Conservation (phyloP, 2,797 vertebrate genomes). For the Epinephelus malabaricus region DNA sequence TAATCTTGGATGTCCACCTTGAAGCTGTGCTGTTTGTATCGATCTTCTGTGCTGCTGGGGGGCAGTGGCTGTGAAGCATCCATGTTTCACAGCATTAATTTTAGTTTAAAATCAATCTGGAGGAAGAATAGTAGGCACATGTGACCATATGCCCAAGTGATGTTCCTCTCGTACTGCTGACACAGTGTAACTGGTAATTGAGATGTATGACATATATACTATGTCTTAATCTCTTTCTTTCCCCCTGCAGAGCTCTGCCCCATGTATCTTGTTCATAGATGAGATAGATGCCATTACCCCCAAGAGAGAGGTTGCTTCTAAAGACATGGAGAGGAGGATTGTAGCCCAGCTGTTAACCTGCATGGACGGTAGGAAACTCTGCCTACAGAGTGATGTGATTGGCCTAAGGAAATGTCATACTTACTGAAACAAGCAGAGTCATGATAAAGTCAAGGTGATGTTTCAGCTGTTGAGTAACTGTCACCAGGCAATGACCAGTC, state of each 20-base stretch:
- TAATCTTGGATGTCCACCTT: too few relatives aligned
- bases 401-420: not conserved
- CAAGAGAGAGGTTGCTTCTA: conserved; percentile 95
- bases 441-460: not conserved
- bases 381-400: not conserved
- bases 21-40: too few relatives aligned
- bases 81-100: too few relatives aligned
- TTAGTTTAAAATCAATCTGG: not conserved
- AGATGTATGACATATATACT: too few relatives aligned
- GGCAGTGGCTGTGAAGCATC: too few relatives aligned
- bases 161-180: not conserved
- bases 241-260: conserved; percentile 87
- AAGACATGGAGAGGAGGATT: conserved; percentile 99
- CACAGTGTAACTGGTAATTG: not conserved
- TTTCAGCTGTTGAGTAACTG: not conserved
- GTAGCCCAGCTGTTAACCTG: conserved; percentile 97
- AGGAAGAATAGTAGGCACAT: not conserved
- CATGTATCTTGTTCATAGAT: conserved; percentile 96
- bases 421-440: too few relatives aligned
- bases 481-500: not conserved
- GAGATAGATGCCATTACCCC: conserved; percentile 98
- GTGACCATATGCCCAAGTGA: not conserved
- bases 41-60: too few relatives aligned
- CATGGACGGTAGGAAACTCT: conserved; percentile 91
- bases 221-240: not conserved